phyloP scores from a whole-genome alignment of 2,888 invertebrate species.

The Nephrotoma flavescens region DNA sequence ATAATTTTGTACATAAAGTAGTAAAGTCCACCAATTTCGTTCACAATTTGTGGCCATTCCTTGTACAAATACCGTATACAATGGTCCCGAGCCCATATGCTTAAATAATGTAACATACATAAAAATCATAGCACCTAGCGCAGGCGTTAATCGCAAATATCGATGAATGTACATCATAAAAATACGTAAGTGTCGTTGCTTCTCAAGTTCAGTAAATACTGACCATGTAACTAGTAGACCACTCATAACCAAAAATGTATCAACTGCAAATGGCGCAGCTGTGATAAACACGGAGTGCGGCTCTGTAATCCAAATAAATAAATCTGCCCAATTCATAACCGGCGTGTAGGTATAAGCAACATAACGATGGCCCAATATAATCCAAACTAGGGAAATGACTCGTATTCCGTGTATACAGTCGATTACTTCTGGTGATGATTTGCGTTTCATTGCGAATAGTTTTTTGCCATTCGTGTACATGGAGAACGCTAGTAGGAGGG shows the following conservation, averaged over 20 bases:
- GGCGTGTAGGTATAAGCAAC: not conserved
- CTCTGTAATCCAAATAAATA: conserved; percentile 22
- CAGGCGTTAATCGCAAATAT: conserved; percentile 37
- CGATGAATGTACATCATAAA: conserved; percentile 31
- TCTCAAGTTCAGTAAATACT: conserved; percentile 28
- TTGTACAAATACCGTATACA: conserved; percentile 32
- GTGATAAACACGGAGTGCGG: conserved; percentile 27
- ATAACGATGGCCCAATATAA: conserved; percentile 32
- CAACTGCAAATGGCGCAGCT: conserved; percentile 40
- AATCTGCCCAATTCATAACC: conserved; percentile 8
- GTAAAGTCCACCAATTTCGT: conserved; percentile 23
- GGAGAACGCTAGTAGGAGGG: conserved; percentile 28
- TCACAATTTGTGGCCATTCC: conserved; percentile 15
- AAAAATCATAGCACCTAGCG: conserved; percentile 35
- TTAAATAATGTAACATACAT: conserved; percentile 35
- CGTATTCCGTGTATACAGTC: conserved; percentile 33
- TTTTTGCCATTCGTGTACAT: conserved; percentile 31
- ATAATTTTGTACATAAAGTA: conserved; percentile 27
- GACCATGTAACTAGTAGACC: conserved; percentile 39
- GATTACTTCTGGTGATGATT: conserved; percentile 14
- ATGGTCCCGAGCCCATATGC: conserved; percentile 36
- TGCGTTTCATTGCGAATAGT: conserved; percentile 28
- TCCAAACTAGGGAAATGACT: conserved; percentile 35
- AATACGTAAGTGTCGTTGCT: conserved; percentile 26
- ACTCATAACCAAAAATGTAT: conserved; percentile 47